Evolutionary conservation across 1,140 invertebrate genomes (phyloP), one percentile per base, ranked within the genome.

Genomic region (Cydia pomonella): DNA sequence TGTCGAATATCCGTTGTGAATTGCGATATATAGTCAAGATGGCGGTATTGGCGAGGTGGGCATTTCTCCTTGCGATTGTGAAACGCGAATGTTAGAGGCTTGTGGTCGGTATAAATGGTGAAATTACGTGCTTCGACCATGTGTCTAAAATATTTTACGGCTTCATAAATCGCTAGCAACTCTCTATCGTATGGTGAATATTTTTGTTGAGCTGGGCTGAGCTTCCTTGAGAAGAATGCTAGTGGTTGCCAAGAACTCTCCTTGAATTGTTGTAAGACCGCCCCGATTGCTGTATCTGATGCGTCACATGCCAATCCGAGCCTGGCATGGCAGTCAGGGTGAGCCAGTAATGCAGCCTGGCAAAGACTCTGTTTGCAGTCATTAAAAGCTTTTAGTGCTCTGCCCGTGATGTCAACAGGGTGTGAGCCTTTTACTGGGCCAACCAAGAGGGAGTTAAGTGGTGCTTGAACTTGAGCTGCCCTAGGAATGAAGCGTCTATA

Each of bases 11-110:
- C 77, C 0, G 84, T 89, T 0, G 86, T 84, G 75, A 87, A 92
- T 77, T 92, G 87, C 0, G 81, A 76, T 21, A 93, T 89, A 25
- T 74, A 91, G 72, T 92, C 80, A 0, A 93, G 71, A 18, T 93
- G 84, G 27, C 74, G 76, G 47, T 79, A 81, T 75, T 81, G 84
- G 47, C 82, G 44, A 27, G 79, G 80, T 4, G 79, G 33, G 29
- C 41, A 53, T 3, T 77, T 63, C 4, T n/a, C 59, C 21, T 69
- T 80, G 53, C 90, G 90, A 41, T 84, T 77, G 38, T 71, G 23
- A 74, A 85, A 87, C 0, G 80, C 82, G 75, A 76, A 83, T 6
- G 73, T 85, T 0, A 92, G 75, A 0, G 88, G 90, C 71, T 87
- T 89, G 53, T 93, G 92, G 73, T 93, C 89, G 0, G 87, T 74